These are phyloP conservation scores for Rhizoglyphus robini DNA, from an alignment of 1,140 invertebrate genomes.

Conservation along the genomic window DNA sequence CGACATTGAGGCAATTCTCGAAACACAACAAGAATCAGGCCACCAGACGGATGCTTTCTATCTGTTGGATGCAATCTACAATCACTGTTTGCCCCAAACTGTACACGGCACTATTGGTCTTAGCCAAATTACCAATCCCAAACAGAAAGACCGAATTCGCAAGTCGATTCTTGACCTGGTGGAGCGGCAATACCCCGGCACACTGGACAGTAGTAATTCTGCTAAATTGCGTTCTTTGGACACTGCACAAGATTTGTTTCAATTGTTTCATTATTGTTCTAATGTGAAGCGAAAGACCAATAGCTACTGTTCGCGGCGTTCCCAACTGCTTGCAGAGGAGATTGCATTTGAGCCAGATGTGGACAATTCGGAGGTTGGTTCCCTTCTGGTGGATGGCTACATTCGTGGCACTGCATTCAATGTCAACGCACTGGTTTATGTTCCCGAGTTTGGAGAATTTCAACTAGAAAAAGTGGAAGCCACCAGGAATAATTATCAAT, in stretches of 20 bases:
- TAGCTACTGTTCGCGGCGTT: slow-evolving; percentile 56
- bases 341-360: slow-evolving; percentile 46
- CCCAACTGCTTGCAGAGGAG: slow-evolving; percentile 65
- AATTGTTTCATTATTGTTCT: slow-evolving; percentile 60
- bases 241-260: slow-evolving; percentile 56
- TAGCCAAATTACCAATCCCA: slow-evolving; percentile 27
- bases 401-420: slow-evolving; percentile 54
- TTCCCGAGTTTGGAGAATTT: slow-evolving; percentile 79
- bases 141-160: slow-evolving; percentile 56
- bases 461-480: slow-evolving; percentile 71
- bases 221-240: slow-evolving; percentile 65
- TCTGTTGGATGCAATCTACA: slow-evolving; percentile 53
- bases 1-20: slow-evolving; percentile 25
- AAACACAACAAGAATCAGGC: slow-evolving; percentile 13
- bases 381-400: slow-evolving; percentile 68
- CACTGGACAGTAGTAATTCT: neutral
- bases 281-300: slow-evolving; percentile 60
- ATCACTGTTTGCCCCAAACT: slow-evolving; percentile 68
- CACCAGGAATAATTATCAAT: slow-evolving; percentile 54
- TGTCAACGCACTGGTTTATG: slow-evolving; percentile 74
- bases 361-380: slow-evolving; percentile 41
- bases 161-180: slow-evolving; percentile 57
- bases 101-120: slow-evolving; percentile 49
- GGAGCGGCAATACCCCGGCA: slow-evolving; percentile 58
- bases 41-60: slow-evolving; percentile 36